phyloP scores from a whole-genome alignment of 2,113 vertebrate genomes.

The Caretta caretta region DNA sequence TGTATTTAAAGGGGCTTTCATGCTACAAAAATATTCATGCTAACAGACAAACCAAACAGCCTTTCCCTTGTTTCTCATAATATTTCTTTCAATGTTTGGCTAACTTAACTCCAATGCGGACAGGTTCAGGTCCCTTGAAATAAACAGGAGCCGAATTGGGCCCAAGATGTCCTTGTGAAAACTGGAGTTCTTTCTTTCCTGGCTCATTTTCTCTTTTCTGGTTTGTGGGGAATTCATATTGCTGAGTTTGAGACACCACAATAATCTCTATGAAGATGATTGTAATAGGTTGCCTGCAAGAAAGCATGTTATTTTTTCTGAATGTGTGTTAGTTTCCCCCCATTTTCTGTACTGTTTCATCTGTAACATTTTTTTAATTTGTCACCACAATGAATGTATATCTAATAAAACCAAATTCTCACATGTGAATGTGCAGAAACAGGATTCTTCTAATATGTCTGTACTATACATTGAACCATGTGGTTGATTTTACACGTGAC shows the following conservation, averaged over 20 bases:
- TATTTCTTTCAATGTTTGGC: background rate
- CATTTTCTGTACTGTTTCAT: background rate
- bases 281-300: background rate
- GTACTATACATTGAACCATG: background rate
- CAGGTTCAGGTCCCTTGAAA: background rate
- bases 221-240: background rate
- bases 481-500: background rate
- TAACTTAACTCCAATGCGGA: background rate
- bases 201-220: background rate
- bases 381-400: background rate
- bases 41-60: background rate
- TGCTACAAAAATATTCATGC: background rate
- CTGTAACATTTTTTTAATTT: background rate
- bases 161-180: background rate
- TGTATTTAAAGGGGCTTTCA: background rate
- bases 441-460: background rate
- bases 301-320: background rate
- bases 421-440: background rate
- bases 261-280: background rate
- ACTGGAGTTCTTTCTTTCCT: background rate
- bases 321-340: background rate
- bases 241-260: background rate
- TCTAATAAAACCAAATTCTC: background rate
- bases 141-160: background rate
- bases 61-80: background rate